These are phyloP conservation scores for Megaceryle alcyon DNA, from an alignment of 2,797 vertebrate species.

Conservation along the genomic window DNA sequence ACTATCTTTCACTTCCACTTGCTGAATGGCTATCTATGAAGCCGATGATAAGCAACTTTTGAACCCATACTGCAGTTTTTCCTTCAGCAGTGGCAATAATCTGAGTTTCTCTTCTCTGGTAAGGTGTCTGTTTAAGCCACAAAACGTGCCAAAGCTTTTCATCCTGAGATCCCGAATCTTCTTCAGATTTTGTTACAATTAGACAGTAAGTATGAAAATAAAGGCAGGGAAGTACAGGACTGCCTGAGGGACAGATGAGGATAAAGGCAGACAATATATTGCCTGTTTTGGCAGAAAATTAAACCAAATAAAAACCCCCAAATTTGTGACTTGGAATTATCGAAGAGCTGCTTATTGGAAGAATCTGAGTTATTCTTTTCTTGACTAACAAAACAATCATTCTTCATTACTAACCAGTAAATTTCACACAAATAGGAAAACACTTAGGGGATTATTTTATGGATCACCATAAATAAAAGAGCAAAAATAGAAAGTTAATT, in stretches of 20 bases:
- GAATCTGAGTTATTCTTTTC: background rate
- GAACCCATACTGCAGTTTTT: background rate
- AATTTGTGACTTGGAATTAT: background rate
- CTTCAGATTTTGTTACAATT: background rate
- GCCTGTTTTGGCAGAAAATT: background rate
- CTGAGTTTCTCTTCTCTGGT: background rate
- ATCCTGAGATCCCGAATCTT: background rate
- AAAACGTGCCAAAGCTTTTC: background rate
- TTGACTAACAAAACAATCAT: background rate
- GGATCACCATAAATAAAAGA: background rate
- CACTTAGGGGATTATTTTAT: background rate
- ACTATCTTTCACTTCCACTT: background rate
- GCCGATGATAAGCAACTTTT: background rate
- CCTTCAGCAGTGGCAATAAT: background rate
- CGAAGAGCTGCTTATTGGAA: background rate
- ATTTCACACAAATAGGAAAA: background rate
- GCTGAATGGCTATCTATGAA: background rate
- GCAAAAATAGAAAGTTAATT: background rate
- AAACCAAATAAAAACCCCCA: background rate
- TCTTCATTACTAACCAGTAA: background rate
- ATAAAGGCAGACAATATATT: background rate
- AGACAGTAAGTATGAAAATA: background rate
- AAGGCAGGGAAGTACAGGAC: background rate
- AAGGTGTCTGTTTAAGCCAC: background rate
- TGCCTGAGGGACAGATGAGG: background rate